These are phyloP conservation scores for Entelurus aequoreus DNA, from an alignment of 2,113 vertebrate genomes.

Conservation along the genomic window DNA sequence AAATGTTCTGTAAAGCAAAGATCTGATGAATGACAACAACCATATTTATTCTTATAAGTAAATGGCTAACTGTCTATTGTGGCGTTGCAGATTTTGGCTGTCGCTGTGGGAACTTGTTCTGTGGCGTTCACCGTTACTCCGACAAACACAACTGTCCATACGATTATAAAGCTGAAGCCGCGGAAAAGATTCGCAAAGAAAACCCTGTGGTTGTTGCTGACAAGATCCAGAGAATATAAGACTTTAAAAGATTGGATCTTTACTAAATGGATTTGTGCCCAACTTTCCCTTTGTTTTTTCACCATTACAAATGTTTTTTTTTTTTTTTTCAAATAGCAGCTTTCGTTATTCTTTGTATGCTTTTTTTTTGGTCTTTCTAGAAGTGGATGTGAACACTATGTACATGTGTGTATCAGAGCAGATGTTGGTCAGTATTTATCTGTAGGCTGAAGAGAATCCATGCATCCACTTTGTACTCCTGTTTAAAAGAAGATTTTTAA, in stretches of 20 bases:
- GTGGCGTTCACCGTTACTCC: slow-evolving; percentile 83
- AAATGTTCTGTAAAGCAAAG: no score
- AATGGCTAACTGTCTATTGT: background rate
- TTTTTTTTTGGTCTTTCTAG: slow-evolving; percentile 13
- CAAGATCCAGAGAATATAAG: slow-evolving; percentile 90
- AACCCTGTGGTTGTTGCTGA: slow-evolving; percentile 83
- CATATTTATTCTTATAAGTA: no score
- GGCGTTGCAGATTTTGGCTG: slow-evolving; percentile 77
- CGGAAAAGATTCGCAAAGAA: slow-evolving; percentile 84
- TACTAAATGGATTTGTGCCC: slow-evolving; percentile 48
- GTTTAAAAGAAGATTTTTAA: no score
- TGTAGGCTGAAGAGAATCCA: background rate
- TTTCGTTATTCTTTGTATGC: slow-evolving; percentile 30
- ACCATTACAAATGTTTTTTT: slow-evolving; percentile 1
- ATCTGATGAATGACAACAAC: no score
- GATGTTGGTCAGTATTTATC: background rate
- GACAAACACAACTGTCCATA: slow-evolving; percentile 85
- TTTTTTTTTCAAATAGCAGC: slow-evolving; percentile 29
- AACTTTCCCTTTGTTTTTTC: slow-evolving; percentile 17
- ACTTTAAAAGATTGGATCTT: slow-evolving; percentile 38
- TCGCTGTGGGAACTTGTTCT: slow-evolving; percentile 86
- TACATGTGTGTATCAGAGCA: background rate
- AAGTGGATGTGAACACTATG: slow-evolving; percentile 2
- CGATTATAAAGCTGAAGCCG: slow-evolving; percentile 83
- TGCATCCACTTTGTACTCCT: background rate